Evolutionary conservation across 1,140 invertebrate genomes (phyloP).

Genomic region (Pinna nobilis): DNA sequence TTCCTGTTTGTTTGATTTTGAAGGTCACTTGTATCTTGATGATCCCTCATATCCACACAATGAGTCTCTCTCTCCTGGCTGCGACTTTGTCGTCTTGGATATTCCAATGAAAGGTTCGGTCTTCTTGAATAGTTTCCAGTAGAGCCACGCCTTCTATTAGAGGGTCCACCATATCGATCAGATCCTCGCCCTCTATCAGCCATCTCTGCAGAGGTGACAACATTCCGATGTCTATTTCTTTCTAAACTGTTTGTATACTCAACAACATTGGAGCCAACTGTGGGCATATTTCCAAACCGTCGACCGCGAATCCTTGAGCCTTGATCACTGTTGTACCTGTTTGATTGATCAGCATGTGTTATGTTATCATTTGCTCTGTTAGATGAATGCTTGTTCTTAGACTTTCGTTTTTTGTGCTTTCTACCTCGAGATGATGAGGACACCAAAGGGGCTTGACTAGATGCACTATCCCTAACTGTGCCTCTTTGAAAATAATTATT

Average conservation of each 20-base stretch:
- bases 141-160: background rate
- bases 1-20: background rate
- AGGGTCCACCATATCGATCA: background rate
- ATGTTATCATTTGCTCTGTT: background rate
- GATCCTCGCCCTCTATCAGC: background rate
- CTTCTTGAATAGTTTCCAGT: too few species aligned
- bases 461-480: conserved; percentile 11
- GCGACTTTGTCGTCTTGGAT: too few species aligned
- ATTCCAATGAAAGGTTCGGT: too few species aligned
- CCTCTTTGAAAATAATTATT: conserved; percentile 9
- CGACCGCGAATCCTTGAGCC: background rate
- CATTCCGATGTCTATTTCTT: conserved; percentile 4
- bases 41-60: too few species aligned
- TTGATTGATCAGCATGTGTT: background rate
- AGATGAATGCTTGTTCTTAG: background rate
- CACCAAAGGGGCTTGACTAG: conserved; percentile 25
- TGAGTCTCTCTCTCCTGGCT: too few species aligned
- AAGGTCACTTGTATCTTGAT: background rate
- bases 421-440: conserved; percentile 11
- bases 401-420: conserved; percentile 17
- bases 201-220: too few species aligned
- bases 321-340: conserved; percentile 4
- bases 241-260: conserved; percentile 7
- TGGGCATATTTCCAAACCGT: conserved; percentile 14
- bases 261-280: conserved; percentile 8